Evolutionary conservation across 2,888 invertebrate genomes (phyloP).

Genomic region (Sesamia inferens): DNA sequence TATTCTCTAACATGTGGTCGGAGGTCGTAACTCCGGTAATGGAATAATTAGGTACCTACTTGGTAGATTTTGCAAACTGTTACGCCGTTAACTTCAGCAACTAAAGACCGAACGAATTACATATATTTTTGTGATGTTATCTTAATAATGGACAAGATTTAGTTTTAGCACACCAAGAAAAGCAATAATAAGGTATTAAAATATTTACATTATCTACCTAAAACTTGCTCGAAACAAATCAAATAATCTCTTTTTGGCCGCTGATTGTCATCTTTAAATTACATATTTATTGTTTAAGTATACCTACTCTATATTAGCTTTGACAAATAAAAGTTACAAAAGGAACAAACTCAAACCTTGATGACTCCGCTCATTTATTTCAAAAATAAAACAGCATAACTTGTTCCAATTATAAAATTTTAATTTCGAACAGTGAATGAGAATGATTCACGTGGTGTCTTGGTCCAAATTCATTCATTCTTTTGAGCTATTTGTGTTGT

Average conservation of each 20-base stretch:
- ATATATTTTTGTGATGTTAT: not conserved
- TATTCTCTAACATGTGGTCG: conserved; percentile 28
- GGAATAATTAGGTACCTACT: not conserved
- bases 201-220: not conserved
- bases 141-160: not conserved
- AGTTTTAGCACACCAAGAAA: not conserved
- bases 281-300: not conserved
- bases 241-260: not conserved
- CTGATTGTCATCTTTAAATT: not conserved
- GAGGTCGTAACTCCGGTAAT: conserved; percentile 24
- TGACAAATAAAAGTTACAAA: conserved; percentile 24
- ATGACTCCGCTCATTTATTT: conserved; percentile 48
- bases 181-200: not conserved
- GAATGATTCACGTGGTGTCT: conserved; percentile 49
- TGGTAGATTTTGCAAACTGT: not conserved
- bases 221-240: not conserved
- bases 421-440: conserved; percentile 57
- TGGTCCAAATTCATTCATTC: conserved; percentile 58
- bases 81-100: not conserved
- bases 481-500: conserved; percentile 55
- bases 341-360: conserved; percentile 36
- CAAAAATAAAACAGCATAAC: conserved; percentile 46
- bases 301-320: no score
- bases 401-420: conserved; percentile 59
- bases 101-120: not conserved